Evolutionary conservation across 2,113 vertebrate species (phyloP).

Genomic region (Oryzias celebensis): DNA sequence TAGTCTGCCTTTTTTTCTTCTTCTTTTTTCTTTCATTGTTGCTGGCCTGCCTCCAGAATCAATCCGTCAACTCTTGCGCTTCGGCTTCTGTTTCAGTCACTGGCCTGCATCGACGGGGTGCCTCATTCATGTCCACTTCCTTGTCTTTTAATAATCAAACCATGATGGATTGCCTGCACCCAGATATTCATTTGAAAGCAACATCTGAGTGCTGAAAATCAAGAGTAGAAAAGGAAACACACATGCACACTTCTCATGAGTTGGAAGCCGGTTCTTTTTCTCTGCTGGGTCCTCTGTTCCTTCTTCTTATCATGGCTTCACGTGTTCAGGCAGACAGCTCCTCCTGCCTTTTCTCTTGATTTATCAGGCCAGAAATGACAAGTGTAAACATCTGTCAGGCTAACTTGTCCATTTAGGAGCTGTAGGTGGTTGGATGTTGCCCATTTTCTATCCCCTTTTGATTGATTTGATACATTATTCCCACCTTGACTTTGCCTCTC

Average conservation of each 20-base stretch:
- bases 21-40: conserved; percentile 46
- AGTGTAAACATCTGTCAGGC: conserved; percentile 70
- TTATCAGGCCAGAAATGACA: conserved; percentile 67
- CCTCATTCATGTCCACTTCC: conserved; percentile 69
- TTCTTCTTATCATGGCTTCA: conserved; percentile 50
- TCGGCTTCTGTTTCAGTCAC: conserved; percentile 53
- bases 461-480: conserved; percentile 49
- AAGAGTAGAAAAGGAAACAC: conserved; percentile 15
- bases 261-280: conserved; percentile 44
- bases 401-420: conserved; percentile 47
- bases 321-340: conserved; percentile 56
- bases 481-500: conserved; percentile 35
- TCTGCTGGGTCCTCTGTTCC: conserved; percentile 22
- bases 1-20: conserved; percentile 12
- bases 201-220: conserved; percentile 33
- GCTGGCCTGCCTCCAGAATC: conserved; percentile 63
- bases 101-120: conserved; percentile 57
- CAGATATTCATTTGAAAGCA: conserved; percentile 52
- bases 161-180: conserved; percentile 68
- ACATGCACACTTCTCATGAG: conserved; percentile 20
- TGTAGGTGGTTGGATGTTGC: conserved; percentile 50
- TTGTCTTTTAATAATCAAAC: conserved; percentile 71
- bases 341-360: conserved; percentile 62
- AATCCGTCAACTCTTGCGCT: conserved; percentile 66
- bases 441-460: conserved; percentile 54